Percentiles rank a stretch among this genome's conserved stretches.
Evolutionary conservation across 1,140 invertebrate species (phyloP).

Genomic region (Nephila pilipes): DNA sequence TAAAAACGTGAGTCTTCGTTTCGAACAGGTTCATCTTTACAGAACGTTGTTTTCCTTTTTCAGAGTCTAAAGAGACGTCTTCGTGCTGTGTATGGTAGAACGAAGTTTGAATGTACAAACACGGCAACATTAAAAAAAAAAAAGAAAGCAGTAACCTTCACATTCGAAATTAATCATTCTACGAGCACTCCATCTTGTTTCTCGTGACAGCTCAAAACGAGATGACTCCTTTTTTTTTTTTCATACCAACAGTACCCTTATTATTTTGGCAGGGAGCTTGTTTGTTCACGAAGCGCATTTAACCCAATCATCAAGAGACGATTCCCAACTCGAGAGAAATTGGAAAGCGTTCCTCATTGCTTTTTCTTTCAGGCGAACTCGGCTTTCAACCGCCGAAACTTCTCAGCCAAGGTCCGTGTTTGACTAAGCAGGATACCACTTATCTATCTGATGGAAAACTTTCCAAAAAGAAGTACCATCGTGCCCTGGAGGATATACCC

Average conservation of each 20-base stretch:
- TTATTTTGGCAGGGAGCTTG: neutral
- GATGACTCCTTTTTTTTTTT: neutral
- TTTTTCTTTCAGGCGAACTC: neutral
- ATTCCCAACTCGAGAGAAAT: neutral
- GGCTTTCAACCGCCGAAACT: neutral
- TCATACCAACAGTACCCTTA: neutral
- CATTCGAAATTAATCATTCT: conserved; percentile 9
- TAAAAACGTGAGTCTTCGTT: too few relatives aligned
- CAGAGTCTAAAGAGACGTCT: too few relatives aligned
- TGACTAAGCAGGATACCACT: neutral
- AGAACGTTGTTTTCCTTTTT: too few relatives aligned
- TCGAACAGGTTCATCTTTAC: too few relatives aligned
- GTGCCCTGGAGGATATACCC: neutral
- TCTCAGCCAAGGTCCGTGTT: neutral
- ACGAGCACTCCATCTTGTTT: neutral
- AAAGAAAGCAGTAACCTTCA: neutral
- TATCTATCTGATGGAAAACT: neutral
- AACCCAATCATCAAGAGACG: neutral
- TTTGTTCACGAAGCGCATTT: conserved; percentile 11
- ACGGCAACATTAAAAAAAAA: neutral
- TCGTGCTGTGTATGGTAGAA: neutral
- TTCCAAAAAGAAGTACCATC: conserved; percentile 28
- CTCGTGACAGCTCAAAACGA: neutral
- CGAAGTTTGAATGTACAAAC: neutral
- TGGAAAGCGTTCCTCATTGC: neutral